A percentile compares a stretch with the other conserved stretches of the same genome.
phyloP scores from a whole-genome alignment of 2,797 vertebrate genomes.

The Premnoplex brunnescens region DNA sequence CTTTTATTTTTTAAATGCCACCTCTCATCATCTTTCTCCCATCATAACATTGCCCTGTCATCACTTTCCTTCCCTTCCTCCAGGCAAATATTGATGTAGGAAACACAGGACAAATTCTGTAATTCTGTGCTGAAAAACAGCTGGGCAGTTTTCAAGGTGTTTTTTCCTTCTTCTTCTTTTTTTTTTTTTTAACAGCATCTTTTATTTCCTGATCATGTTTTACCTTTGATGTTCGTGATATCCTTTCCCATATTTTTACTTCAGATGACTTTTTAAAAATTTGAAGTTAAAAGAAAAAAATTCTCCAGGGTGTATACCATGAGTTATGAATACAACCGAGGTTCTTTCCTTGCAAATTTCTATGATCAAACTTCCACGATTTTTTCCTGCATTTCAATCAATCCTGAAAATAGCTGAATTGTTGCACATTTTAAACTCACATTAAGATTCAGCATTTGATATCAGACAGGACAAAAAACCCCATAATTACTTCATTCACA shows the following conservation, averaged over 20 bases:
- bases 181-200: not conserved
- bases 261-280: not conserved
- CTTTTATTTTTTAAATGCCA: constrained; percentile 21
- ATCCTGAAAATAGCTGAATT: not conserved
- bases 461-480: not conserved
- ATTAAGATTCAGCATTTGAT: not conserved
- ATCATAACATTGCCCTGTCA: not conserved
- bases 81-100: constrained; percentile 15
- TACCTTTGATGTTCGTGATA: not conserved
- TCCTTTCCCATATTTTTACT: not conserved
- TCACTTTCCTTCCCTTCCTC: constrained; percentile 23
- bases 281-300: not conserved
- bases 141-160: not conserved
- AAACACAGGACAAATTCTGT: not conserved
- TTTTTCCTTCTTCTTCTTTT: not conserved
- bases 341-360: not conserved
- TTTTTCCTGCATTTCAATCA: not conserved
- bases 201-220: not conserved
- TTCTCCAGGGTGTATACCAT: not conserved
- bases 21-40: not conserved
- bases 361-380: not conserved
- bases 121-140: not conserved
- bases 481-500: not conserved
- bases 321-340: not conserved
- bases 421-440: not conserved